Conservation (phyloP, 2,113 vertebrate species). For the Oreochromis niloticus region DNA sequence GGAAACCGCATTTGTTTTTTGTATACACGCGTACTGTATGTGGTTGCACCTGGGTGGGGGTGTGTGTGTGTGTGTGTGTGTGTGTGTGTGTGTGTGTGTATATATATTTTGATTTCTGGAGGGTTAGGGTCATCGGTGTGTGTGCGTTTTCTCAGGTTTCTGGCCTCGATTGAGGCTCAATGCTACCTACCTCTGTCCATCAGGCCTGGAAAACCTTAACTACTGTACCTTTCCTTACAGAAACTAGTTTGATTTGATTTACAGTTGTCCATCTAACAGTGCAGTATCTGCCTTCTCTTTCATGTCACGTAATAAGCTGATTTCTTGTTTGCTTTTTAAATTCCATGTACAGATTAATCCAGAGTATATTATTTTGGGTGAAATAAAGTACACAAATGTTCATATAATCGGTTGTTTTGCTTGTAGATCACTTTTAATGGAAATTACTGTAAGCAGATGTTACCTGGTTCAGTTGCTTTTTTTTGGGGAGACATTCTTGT, state of each 20-base stretch:
- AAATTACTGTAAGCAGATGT: constrained; percentile 3
- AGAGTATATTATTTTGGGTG: constrained; percentile 25
- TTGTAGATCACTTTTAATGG: constrained; percentile 16
- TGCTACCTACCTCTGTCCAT: constrained; percentile 70
- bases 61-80: too few relatives aligned
- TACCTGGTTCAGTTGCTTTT: not conserved
- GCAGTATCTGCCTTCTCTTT: constrained; percentile 9
- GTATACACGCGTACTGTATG: not conserved
- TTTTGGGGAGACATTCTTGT: not conserved
- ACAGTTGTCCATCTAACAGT: not conserved
- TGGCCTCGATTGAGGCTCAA: constrained; percentile 26
- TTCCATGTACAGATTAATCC: constrained; percentile 35
- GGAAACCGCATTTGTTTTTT: not conserved
- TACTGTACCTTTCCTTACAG: constrained; percentile 42
- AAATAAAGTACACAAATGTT: constrained; percentile 28
- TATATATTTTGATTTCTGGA: constrained; percentile 33
- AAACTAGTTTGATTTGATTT: constrained; percentile 39
- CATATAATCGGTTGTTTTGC: constrained; percentile 6
- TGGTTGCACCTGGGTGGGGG: too few relatives aligned
- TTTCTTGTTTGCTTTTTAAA: constrained; percentile 1
- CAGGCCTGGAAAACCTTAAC: constrained; percentile 59
- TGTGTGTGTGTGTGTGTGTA: too few relatives aligned
- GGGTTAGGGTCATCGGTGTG: constrained; percentile 29
- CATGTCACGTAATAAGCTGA: constrained; percentile 9
- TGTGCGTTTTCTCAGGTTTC: constrained; percentile 66